These are phyloP conservation scores for Amiota minor DNA, from an alignment of 2,888 invertebrate genomes.

Conservation along the genomic window DNA sequence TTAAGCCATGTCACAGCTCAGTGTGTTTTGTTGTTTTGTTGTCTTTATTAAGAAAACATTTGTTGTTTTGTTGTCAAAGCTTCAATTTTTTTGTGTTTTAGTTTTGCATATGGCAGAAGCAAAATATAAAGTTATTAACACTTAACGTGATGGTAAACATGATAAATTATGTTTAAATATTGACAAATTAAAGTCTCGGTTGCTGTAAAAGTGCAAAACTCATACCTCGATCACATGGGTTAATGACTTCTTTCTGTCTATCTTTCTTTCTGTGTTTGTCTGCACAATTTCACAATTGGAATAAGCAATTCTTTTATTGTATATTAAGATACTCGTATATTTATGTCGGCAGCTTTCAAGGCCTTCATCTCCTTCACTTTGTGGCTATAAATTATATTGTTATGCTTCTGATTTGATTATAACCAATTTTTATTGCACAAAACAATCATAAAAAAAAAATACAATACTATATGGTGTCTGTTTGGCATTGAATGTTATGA, in stretches of 20 bases:
- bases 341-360: not conserved
- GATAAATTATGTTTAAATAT: slow-evolving; percentile 49
- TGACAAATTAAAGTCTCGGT: slow-evolving; percentile 45
- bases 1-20: slow-evolving; percentile 20
- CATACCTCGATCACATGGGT: slow-evolving; percentile 27
- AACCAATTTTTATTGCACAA: no score
- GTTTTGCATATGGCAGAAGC: not conserved
- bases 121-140: slow-evolving; percentile 19
- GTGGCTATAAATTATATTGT: no score
- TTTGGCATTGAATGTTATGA: no score
- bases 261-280: no score
- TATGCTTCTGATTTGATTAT: no score
- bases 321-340: not conserved
- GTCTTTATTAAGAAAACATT: slow-evolving; percentile 10
- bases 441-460: not conserved
- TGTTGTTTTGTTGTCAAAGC: slow-evolving; percentile 4
- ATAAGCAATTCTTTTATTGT: not conserved
- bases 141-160: slow-evolving; percentile 42
- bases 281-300: no score
- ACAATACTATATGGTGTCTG: no score
- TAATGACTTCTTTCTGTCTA: slow-evolving; percentile 36
- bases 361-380: no score
- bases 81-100: not conserved
- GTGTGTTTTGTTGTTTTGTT: not conserved
- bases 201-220: slow-evolving; percentile 35